Conservation (phyloP, 1,140 invertebrate genomes). For the Nomia melanderi region DNA sequence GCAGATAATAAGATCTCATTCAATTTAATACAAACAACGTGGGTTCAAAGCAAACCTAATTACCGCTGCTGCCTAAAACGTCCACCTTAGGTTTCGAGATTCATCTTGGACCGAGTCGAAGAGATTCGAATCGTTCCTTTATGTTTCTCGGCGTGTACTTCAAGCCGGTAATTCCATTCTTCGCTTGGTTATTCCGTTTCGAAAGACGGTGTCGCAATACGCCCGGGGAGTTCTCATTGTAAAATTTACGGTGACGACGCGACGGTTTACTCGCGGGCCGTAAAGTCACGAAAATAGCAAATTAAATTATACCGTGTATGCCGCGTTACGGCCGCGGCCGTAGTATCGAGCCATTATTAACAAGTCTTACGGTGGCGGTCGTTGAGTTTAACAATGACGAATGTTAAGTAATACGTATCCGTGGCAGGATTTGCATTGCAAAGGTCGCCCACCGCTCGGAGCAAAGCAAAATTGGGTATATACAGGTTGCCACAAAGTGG, state of each 20-base stretch:
- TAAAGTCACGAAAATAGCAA: background rate
- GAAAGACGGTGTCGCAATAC: no score
- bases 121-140: no score
- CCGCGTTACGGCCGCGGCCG: background rate
- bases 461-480: background rate
- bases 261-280: background rate
- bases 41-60: no score
- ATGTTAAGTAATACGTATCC: slow-evolving; percentile 4
- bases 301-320: background rate
- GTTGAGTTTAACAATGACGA: slow-evolving; percentile 4
- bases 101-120: no score
- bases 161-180: no score
- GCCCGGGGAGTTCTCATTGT: background rate
- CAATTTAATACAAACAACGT: no score
- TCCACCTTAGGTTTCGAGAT: background rate
- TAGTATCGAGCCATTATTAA: background rate
- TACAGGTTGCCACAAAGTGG: background rate
- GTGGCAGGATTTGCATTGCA: slow-evolving; percentile 1
- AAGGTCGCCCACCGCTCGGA: background rate
- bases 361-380: background rate
- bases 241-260: background rate
- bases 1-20: no score
- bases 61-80: background rate
- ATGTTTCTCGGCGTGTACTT: no score
- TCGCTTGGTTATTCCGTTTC: no score